A percentile compares a stretch with the other conserved stretches of the same genome.
These are phyloP conservation scores for Magallana gigas DNA, from an alignment of 1,140 invertebrate genomes.

Conservation along the genomic window DNA sequence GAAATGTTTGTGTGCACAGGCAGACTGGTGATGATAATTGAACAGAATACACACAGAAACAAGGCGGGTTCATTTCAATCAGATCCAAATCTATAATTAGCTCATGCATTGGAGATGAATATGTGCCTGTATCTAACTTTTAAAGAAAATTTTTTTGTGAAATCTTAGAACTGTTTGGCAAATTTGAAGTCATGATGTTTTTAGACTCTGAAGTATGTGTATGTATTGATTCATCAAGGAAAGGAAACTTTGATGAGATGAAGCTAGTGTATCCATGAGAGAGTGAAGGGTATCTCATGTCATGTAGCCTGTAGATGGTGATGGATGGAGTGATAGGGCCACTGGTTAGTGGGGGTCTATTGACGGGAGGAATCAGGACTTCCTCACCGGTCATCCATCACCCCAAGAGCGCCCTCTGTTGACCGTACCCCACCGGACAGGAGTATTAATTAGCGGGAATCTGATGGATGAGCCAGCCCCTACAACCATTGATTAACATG, in stretches of 20 bases:
- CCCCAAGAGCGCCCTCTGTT: neutral
- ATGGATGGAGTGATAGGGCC: neutral
- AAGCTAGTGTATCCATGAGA: no score
- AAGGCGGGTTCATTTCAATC: no score
- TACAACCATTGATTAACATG: neutral
- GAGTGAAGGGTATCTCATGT: neutral
- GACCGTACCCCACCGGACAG: neutral
- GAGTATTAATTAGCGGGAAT: constrained; percentile 1
- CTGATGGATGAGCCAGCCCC: neutral
- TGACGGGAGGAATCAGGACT: constrained; percentile 16
- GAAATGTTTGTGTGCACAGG: constrained; percentile 1
- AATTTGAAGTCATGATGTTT: no score
- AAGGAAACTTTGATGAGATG: no score
- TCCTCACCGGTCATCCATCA: neutral
- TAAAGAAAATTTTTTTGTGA: no score
- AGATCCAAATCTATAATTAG: no score
- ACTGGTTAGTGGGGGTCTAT: neutral
- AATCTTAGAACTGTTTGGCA: no score
- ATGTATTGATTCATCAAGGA: no score
- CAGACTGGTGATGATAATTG: neutral
- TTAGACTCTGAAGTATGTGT: no score
- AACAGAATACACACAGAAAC: neutral
- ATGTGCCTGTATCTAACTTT: no score
- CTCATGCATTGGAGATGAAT: no score
- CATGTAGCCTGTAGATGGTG: neutral